Evolutionary conservation across 1,140 invertebrate genomes (phyloP).

Genomic region (Pogonus chalceus): DNA sequence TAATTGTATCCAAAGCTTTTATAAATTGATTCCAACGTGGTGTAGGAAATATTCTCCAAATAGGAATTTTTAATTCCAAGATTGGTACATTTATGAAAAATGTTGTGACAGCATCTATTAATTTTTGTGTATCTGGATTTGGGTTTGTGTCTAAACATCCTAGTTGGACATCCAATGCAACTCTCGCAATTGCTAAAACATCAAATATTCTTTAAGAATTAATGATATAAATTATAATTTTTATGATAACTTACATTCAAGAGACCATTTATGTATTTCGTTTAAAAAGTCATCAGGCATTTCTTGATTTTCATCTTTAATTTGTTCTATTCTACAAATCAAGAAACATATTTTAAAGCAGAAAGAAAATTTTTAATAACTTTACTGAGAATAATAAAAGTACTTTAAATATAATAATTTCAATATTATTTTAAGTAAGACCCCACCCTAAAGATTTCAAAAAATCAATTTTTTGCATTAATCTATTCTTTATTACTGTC

Average conservation of each 20-base stretch:
- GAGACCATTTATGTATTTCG: conserved; percentile 64
- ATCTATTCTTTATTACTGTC: no score
- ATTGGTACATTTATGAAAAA: conserved; percentile 72
- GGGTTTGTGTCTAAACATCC: conserved; percentile 67
- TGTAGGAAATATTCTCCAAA: conserved; percentile 72
- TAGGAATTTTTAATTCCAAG: conserved; percentile 71
- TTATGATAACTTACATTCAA: conserved; percentile 58
- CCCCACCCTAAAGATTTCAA: no score
- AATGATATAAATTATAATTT: no score
- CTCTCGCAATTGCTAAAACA: conserved; percentile 63
- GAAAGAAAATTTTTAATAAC: no score
- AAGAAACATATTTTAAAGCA: background rate
- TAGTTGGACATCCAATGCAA: conserved; percentile 75
- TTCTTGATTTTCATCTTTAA: conserved; percentile 51
- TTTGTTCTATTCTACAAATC: conserved; percentile 44
- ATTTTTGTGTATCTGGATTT: conserved; percentile 66
- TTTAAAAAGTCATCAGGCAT: conserved; percentile 62
- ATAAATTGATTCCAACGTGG: conserved; percentile 69
- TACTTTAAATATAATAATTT: background rate
- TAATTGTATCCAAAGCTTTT: conserved; percentile 74
- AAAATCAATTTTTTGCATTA: no score
- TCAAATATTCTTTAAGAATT: conserved; percentile 1
- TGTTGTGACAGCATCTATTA: conserved; percentile 75
- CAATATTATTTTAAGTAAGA: no score
- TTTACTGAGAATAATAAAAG: no score